phyloP scores from a whole-genome alignment of 2,113 vertebrate genomes.

The Oryzias curvinotus region DNA sequence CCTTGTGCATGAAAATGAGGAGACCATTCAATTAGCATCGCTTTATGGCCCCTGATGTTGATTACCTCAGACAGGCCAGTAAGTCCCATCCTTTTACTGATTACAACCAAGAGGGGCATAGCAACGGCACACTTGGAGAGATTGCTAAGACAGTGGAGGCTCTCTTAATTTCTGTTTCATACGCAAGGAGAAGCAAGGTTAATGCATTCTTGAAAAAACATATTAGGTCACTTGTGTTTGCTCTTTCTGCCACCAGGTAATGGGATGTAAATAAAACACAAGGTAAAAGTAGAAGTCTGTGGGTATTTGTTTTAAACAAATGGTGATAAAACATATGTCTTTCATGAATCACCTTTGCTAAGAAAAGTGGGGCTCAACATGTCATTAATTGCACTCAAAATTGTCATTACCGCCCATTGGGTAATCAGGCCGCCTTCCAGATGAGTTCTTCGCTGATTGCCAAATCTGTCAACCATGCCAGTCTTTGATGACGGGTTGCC shows the following conservation, averaged over 20 bases:
- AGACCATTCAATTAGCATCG: slow-evolving; percentile 79
- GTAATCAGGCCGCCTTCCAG: slow-evolving; percentile 52
- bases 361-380: slow-evolving; percentile 21
- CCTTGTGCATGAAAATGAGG: slow-evolving; percentile 78
- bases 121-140: slow-evolving; percentile 48
- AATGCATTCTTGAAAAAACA: slow-evolving; percentile 44
- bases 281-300: slow-evolving; percentile 31
- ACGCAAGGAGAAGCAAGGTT: slow-evolving; percentile 73
- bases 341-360: slow-evolving; percentile 11
- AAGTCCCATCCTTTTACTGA: slow-evolving; percentile 74
- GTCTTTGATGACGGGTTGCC: slow-evolving; percentile 54
- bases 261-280: slow-evolving; percentile 52
- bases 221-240: slow-evolving; percentile 39
- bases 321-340: slow-evolving; percentile 11
- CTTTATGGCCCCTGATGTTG: slow-evolving; percentile 78
- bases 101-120: slow-evolving; percentile 70
- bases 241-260: slow-evolving; percentile 46
- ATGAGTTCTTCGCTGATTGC: slow-evolving; percentile 51
- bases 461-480: slow-evolving; percentile 67
- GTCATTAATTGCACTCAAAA: slow-evolving; percentile 61
- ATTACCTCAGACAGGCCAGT: slow-evolving; percentile 78
- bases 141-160: slow-evolving; percentile 54
- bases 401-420: slow-evolving; percentile 55
- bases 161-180: slow-evolving; percentile 66
- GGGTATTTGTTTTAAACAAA: slow-evolving; percentile 21